Conservation (phyloP, 2,888 invertebrate species). For the Sabellastarte sp. region DNA sequence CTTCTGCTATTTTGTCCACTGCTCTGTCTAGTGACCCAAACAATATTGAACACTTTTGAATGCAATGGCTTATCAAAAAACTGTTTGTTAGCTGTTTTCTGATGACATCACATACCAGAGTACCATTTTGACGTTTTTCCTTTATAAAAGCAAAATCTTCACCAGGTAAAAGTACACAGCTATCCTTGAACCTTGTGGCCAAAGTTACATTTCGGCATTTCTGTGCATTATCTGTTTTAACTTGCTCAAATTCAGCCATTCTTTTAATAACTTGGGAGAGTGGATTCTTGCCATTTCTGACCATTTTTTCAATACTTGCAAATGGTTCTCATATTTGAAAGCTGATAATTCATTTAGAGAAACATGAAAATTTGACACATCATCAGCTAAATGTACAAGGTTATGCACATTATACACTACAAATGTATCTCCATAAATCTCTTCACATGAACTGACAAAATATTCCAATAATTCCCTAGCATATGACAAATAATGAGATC, state of each 20-base stretch:
- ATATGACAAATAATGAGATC: background rate
- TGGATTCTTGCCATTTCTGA: background rate
- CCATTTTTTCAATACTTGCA: background rate
- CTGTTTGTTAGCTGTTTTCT: too few relatives aligned
- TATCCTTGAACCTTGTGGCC: too few relatives aligned
- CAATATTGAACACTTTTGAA: too few relatives aligned
- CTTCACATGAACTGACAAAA: background rate
- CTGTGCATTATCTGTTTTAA: background rate
- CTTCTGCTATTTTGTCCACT: too few relatives aligned
- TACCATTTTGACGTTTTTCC: too few relatives aligned
- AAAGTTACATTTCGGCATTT: too few relatives aligned
- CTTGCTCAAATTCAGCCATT: background rate
- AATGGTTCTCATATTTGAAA: background rate
- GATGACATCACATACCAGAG: too few relatives aligned
- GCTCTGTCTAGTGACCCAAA: too few relatives aligned
- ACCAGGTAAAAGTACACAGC: too few relatives aligned
- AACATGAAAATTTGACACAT: background rate
- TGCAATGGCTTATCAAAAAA: too few relatives aligned
- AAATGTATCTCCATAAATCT: background rate
- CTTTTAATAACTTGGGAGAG: background rate
- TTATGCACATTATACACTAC: conserved; percentile 15
- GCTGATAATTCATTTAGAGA: background rate
- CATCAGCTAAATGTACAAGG: background rate
- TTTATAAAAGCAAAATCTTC: too few relatives aligned
- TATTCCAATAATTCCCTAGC: background rate